Evolutionary conservation across 1,140 invertebrate genomes (phyloP).

Genomic region (Propsilocerus akamusi): DNA sequence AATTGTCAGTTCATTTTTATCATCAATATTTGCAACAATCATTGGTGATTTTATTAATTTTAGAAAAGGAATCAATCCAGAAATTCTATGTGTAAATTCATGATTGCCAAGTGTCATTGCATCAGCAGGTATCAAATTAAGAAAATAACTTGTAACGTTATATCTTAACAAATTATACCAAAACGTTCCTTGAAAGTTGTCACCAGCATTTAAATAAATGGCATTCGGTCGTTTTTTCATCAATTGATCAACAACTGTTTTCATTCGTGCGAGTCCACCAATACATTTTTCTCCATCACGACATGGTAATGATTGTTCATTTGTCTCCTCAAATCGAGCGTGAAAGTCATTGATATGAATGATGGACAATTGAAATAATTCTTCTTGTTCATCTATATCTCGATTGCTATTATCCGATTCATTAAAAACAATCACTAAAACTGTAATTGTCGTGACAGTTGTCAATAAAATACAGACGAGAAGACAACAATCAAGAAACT

Average conservation of each 20-base stretch:
- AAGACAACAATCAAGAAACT: too few relatives aligned
- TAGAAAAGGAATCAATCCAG: conserved; percentile 54
- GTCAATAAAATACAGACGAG: too few relatives aligned
- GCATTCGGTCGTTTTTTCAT: conserved; percentile 37
- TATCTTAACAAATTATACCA: conserved; percentile 65
- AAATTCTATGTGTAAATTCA: conserved; percentile 67
- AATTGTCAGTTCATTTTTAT: conserved; percentile 43
- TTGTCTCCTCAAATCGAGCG: conserved; percentile 47
- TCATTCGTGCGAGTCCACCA: conserved; percentile 56
- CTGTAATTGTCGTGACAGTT: too few relatives aligned
- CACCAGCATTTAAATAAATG: conserved; percentile 62
- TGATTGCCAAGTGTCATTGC: conserved; percentile 71
- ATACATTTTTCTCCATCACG: conserved; percentile 27
- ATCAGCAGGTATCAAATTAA: conserved; percentile 58
- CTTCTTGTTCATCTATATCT: too few relatives aligned
- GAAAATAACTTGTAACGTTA: conserved; percentile 51
- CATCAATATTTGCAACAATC: conserved; percentile 59
- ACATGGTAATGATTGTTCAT: conserved; percentile 37
- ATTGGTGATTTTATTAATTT: conserved; percentile 38
- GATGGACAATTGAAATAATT: background rate
- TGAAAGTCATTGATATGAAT: background rate
- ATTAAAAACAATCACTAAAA: too few relatives aligned
- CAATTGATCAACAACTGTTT: conserved; percentile 31
- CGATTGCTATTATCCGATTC: too few relatives aligned
- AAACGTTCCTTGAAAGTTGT: conserved; percentile 70